phyloP scores from a whole-genome alignment of 2,113 vertebrate species.

The Cettia cetti region DNA sequence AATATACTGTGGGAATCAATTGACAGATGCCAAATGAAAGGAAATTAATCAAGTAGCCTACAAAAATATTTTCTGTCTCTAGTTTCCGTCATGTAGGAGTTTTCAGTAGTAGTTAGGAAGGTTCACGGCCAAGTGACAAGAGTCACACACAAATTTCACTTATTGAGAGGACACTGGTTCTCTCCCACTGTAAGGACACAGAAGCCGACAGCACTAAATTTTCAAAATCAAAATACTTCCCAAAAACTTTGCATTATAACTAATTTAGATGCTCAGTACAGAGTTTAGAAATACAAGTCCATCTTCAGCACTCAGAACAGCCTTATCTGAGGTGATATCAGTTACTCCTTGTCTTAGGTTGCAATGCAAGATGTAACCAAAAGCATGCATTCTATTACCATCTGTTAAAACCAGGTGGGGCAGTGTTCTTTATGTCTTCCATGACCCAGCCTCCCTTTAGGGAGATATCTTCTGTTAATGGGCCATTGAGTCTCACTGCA shows the following conservation, averaged over 20 bases:
- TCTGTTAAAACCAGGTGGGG: background rate
- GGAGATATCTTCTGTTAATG: background rate
- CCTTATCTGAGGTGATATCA: background rate
- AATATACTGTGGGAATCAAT: background rate
- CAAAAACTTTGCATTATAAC: background rate
- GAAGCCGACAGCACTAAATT: background rate
- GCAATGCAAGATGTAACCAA: background rate
- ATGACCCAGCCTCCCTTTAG: background rate
- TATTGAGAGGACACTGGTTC: background rate
- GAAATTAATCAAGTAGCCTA: background rate
- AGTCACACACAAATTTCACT: background rate
- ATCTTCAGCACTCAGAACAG: background rate
- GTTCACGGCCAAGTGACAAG: background rate
- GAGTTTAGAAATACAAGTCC: background rate
- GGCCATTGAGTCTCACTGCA: background rate
- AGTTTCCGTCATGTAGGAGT: background rate
- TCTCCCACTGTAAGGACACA: background rate
- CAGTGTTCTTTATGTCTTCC: background rate
- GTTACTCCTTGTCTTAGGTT: background rate
- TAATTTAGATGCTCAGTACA: background rate
- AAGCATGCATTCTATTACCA: background rate
- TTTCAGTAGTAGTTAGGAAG: background rate
- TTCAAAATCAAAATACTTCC: background rate
- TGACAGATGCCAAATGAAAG: background rate
- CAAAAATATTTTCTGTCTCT: background rate